Conservation (phyloP, 2,113 vertebrate species). For the Columbina picui region DNA sequence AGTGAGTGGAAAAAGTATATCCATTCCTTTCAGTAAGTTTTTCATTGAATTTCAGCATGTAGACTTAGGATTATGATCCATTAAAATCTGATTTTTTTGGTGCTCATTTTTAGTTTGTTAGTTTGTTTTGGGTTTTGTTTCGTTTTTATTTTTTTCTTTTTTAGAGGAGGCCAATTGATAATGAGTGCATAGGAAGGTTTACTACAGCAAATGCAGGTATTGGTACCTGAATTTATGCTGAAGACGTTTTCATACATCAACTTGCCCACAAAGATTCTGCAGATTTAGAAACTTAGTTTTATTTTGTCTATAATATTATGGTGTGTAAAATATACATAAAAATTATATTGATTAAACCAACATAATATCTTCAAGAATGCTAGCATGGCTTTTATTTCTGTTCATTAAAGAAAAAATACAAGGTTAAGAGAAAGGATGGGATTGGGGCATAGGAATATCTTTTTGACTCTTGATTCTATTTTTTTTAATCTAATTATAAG, state of each 20-base stretch:
- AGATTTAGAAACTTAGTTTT: neutral
- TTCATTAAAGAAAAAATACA: neutral
- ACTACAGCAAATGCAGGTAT: neutral
- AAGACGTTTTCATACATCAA: neutral
- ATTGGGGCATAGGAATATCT: neutral
- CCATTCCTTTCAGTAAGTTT: rapidly evolving
- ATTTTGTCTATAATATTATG: neutral
- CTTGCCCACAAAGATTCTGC: neutral
- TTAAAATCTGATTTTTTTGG: neutral
- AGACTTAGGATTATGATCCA: neutral
- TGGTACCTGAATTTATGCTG: neutral
- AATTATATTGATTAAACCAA: neutral
- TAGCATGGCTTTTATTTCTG: neutral
- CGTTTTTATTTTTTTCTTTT: rapidly evolving
- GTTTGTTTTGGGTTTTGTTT: rapidly evolving
- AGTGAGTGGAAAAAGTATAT: neutral
- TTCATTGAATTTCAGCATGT: neutral
- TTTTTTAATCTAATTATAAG: neutral
- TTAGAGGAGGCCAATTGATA: rapidly evolving
- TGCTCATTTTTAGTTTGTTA: neutral
- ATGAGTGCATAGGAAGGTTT: neutral
- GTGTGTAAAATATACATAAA: neutral
- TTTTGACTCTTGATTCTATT: neutral
- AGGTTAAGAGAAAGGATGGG: neutral
- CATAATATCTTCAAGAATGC: neutral